Percentiles rank a stretch among this genome's conserved stretches.
These are phyloP conservation scores for Drosophila ambigua DNA, from an alignment of 1,140 invertebrate genomes.

Conservation along the genomic window DNA sequence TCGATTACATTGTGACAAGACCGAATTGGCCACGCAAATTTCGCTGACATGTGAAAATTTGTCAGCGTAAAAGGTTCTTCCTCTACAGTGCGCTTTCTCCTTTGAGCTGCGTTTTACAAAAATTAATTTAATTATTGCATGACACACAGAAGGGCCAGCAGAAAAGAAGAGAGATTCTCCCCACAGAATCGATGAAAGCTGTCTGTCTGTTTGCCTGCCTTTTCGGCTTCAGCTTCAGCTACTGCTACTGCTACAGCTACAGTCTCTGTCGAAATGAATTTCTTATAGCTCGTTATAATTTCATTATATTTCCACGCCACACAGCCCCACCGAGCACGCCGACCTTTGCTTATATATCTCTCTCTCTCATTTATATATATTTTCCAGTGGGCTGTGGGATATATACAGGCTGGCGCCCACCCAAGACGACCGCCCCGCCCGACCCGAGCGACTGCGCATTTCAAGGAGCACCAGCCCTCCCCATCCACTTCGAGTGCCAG, in stretches of 20 bases:
- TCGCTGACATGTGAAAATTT: constrained; percentile 48
- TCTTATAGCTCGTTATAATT: constrained; percentile 82
- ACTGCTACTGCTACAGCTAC: neutral
- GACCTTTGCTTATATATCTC: constrained; percentile 50
- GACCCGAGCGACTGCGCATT: constrained; percentile 72
- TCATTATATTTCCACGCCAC: constrained; percentile 63
- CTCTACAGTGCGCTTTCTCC: constrained; percentile 4
- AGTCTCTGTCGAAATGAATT: constrained; percentile 68
- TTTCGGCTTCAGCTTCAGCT: too few species aligned
- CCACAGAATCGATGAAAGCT: constrained; percentile 55
- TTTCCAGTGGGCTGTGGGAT: constrained; percentile 2
- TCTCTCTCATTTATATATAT: neutral
- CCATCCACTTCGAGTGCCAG: neutral
- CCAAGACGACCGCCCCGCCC: constrained; percentile 33
- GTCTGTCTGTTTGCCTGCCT: constrained; percentile 15
- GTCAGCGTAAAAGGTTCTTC: constrained; percentile 10
- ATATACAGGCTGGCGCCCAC: constrained; percentile 8
- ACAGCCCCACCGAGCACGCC: constrained; percentile 6
- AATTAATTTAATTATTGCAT: constrained; percentile 75
- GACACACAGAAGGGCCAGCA: constrained; percentile 5
- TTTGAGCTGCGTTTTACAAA: constrained; percentile 29
- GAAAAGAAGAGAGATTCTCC: constrained; percentile 3
- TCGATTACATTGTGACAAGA: constrained; percentile 80
- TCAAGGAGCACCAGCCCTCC: constrained; percentile 52
- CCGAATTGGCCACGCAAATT: constrained; percentile 72